phyloP scores from a whole-genome alignment of 1,140 invertebrate genomes.

The Microvelia longipes region DNA sequence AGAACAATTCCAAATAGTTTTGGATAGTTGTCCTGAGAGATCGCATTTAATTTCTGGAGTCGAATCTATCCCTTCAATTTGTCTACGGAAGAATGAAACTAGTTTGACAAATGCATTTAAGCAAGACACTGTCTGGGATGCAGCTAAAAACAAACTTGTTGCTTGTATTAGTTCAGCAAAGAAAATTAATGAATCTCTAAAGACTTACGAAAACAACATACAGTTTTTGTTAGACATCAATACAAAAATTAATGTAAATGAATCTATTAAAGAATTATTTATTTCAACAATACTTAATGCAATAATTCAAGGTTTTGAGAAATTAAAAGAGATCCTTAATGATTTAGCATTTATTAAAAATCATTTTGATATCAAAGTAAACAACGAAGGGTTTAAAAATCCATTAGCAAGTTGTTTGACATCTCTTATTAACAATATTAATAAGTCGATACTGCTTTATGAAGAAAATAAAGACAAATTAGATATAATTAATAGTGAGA shows the following conservation, averaged over 20 bases:
- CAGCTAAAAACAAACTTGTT: slow-evolving; percentile 12
- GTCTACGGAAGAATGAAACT: not conserved
- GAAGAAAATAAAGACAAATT: slow-evolving; percentile 3
- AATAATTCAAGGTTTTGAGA: slow-evolving; percentile 2
- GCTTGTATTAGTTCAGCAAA: slow-evolving; percentile 1
- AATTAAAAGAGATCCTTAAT: slow-evolving; percentile 4
- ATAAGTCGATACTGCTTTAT: not conserved
- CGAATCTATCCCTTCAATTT: not conserved
- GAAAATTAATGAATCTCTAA: slow-evolving; percentile 4
- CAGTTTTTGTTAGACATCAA: slow-evolving; percentile 1
- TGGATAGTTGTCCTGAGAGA: slow-evolving; percentile 41
- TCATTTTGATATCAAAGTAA: slow-evolving; percentile 9
- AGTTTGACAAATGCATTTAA: slow-evolving; percentile 14
- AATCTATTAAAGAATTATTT: not conserved
- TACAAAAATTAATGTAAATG: not conserved
- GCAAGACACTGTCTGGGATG: slow-evolving; percentile 15
- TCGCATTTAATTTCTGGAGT: slow-evolving; percentile 17
- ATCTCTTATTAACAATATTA: slow-evolving; percentile 6
- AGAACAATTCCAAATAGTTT: slow-evolving; percentile 40
- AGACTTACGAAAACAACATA: slow-evolving; percentile 4
- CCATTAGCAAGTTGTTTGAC: slow-evolving; percentile 10
- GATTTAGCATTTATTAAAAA: slow-evolving; percentile 8
- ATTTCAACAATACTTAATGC: not conserved
- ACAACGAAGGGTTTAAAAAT: slow-evolving; percentile 8
- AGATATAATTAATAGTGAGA: slow-evolving; percentile 21